These are phyloP conservation scores for Melinaea marsaeus DNA, from an alignment of 2,888 invertebrate species.

Conservation along the genomic window DNA sequence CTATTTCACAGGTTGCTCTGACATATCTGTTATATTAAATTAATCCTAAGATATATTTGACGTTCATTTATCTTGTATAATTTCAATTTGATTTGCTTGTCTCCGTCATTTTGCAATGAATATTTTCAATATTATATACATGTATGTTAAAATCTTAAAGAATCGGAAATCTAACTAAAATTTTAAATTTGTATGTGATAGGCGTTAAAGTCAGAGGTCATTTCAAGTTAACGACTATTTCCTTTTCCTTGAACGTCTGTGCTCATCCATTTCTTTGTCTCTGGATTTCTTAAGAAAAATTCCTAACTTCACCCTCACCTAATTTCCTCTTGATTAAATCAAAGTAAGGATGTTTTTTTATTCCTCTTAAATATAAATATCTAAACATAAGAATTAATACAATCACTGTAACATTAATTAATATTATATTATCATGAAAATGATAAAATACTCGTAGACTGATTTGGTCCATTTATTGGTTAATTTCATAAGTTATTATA, in stretches of 20 bases:
- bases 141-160: slow-evolving; percentile 16
- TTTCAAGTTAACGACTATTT: slow-evolving; percentile 30
- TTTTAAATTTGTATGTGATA: slow-evolving; percentile 25
- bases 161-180: slow-evolving; percentile 27
- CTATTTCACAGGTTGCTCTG: slow-evolving; percentile 29
- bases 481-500: neutral
- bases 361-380: neutral
- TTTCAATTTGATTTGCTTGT: slow-evolving; percentile 13
- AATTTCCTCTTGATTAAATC: slow-evolving; percentile 28
- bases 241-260: slow-evolving; percentile 29
- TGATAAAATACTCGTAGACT: neutral
- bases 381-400: neutral
- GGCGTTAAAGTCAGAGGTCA: slow-evolving; percentile 23
- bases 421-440: neutral
- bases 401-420: neutral
- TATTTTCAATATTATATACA: neutral
- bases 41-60: slow-evolving; percentile 10
- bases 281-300: slow-evolving; percentile 33
- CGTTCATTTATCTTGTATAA: slow-evolving; percentile 7
- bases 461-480: neutral
- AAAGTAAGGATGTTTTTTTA: neutral
- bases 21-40: slow-evolving; percentile 28
- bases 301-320: slow-evolving; percentile 25
- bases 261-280: slow-evolving; percentile 29
- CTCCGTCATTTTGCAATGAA: neutral